A percentile compares a stretch with the other conserved stretches of the same genome.
These are phyloP conservation scores for Caenorhabditis inopinata DNA, from an alignment of 1,140 invertebrate species.

Conservation along the genomic window DNA sequence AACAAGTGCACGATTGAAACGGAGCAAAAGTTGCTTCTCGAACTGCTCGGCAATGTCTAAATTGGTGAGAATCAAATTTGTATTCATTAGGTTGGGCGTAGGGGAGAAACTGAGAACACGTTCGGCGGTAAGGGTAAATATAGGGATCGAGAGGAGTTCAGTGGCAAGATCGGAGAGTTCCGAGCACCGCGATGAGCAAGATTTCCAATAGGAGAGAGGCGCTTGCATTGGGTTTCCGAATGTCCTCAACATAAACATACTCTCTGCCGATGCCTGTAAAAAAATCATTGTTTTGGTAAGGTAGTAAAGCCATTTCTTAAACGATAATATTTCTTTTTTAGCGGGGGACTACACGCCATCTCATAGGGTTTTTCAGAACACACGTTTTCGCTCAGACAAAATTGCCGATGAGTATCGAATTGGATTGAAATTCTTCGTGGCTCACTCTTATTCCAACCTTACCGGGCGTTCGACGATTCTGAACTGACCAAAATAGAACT, in stretches of 20 bases:
- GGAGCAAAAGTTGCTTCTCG: slow-evolving; percentile 54
- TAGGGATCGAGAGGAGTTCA: slow-evolving; percentile 53
- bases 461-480: no score
- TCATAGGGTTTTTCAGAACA: no score
- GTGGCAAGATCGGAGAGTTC: slow-evolving; percentile 54
- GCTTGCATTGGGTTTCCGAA: slow-evolving; percentile 38
- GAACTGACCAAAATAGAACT: no score
- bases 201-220: slow-evolving; percentile 52
- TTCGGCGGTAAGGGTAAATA: slow-evolving; percentile 49
- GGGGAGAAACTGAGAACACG: neutral
- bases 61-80: slow-evolving; percentile 8
- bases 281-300: neutral
- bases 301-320: no score
- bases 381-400: no score
- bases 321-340: no score
- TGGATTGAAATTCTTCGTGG: no score
- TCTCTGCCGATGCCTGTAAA: slow-evolving; percentile 26
- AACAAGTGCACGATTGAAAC: slow-evolving; percentile 53
- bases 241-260: neutral
- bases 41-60: slow-evolving; percentile 40
- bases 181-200: neutral
- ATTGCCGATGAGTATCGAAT: no score
- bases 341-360: no score
- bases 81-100: neutral
- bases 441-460: no score